Percentiles rank a stretch among this genome's conserved stretches.
Conservation (phyloP, 2,888 invertebrate genomes). For the Psylliodes chrysocephalus region DNA sequence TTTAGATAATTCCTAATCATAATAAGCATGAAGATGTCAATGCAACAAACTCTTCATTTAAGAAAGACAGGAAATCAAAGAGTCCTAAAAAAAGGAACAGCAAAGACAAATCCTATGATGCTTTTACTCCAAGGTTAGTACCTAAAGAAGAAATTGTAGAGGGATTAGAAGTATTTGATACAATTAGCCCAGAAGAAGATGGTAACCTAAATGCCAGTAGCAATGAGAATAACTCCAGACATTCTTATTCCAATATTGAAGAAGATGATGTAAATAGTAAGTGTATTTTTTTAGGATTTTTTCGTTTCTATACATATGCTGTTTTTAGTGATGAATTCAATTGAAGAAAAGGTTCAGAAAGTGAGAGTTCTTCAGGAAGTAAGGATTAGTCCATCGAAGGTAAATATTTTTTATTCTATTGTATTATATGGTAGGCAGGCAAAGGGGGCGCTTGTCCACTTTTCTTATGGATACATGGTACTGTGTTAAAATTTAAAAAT, state of each 20-base stretch:
- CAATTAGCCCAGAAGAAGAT: not conserved
- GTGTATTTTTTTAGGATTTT: not conserved
- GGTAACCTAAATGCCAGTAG: not conserved
- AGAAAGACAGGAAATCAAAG: conserved; percentile 4
- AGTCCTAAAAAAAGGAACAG: not conserved
- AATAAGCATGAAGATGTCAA: not conserved
- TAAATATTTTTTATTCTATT: not conserved
- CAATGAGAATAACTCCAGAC: not conserved
- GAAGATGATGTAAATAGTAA: not conserved
- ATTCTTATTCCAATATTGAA: not conserved
- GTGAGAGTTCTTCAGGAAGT: conserved; percentile 13
- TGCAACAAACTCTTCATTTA: conserved; percentile 5
- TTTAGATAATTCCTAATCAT: not conserved
- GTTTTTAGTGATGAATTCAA: conserved; percentile 20
- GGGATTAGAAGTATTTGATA: not conserved
- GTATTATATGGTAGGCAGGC: too few relatives aligned
- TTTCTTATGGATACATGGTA: too few relatives aligned
- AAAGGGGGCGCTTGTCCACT: too few relatives aligned
- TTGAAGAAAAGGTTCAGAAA: conserved; percentile 19
- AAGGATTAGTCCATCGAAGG: conserved; percentile 18
- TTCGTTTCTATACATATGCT: too few relatives aligned
- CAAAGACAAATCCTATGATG: not conserved
- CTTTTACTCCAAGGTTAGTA: conserved; percentile 7
- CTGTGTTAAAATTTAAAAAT: too few relatives aligned
- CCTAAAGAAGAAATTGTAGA: not conserved